These are phyloP conservation scores for Spermophilus dauricus DNA, from an alignment of 2,113 vertebrate genomes.

Conservation along the genomic window DNA sequence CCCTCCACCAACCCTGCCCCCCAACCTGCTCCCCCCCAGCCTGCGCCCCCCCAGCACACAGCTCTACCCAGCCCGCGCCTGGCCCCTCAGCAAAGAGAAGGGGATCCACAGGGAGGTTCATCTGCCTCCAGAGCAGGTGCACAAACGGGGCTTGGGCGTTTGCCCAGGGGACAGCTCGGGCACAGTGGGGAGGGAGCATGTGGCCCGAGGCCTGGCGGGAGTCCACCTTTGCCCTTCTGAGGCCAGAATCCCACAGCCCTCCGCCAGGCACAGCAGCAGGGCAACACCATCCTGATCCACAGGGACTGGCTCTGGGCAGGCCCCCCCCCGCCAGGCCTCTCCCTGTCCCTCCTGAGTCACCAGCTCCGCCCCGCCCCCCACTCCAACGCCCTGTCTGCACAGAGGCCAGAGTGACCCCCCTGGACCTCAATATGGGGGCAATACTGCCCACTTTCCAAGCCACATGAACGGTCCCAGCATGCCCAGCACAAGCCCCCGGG, in stretches of 20 bases:
- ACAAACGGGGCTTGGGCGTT: background rate
- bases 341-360: too few relatives aligned
- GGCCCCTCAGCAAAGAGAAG: background rate
- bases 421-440: rapidly evolving
- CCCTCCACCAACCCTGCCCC: too few relatives aligned
- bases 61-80: rapidly evolving
- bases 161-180: rapidly evolving
- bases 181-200: rapidly evolving
- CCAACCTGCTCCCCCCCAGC: too few relatives aligned
- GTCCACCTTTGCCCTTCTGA: background rate
- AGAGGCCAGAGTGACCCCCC: background rate
- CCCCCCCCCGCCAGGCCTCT: too few relatives aligned
- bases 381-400: rapidly evolving
- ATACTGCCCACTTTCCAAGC: rapidly evolving
- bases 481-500: rapidly evolving
- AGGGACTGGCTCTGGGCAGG: too few relatives aligned
- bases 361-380: background rate
- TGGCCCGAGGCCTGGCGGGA: background rate
- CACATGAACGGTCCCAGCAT: rapidly evolving
- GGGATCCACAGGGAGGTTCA: rapidly evolving
- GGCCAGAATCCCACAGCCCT: background rate
- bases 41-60: too few relatives aligned
- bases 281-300: background rate
- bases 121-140: background rate
- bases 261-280: background rate